Percentiles rank a stretch among this genome's conserved stretches.
phyloP scores from a whole-genome alignment of 2,797 vertebrate species.

The Myiotriccus ornatus region DNA sequence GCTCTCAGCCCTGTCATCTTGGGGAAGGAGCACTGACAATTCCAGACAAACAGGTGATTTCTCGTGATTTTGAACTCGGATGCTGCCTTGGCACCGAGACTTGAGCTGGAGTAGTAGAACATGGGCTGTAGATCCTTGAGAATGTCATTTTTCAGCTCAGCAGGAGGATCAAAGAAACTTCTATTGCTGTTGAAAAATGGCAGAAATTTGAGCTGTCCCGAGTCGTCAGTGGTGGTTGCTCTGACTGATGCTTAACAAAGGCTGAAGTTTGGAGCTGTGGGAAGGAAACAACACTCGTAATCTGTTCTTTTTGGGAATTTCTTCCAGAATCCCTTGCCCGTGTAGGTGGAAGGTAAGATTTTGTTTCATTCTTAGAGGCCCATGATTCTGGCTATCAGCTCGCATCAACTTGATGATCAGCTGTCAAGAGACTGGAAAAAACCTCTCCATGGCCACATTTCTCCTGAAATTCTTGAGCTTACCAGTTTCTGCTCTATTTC shows the following conservation, averaged over 20 bases:
- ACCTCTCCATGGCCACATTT: background rate
- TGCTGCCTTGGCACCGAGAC: background rate
- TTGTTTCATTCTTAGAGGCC: background rate
- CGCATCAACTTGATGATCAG: background rate
- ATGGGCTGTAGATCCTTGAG: background rate
- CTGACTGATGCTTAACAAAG: background rate
- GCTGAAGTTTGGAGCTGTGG: background rate
- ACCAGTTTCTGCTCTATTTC: background rate
- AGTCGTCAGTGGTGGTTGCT: background rate
- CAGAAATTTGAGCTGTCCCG: background rate
- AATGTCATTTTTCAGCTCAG: background rate
- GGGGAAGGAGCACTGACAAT: accelerated
- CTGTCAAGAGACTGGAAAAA: too few relatives aligned
- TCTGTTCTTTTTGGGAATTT: background rate
- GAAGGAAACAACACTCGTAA: background rate
- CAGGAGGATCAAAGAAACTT: background rate
- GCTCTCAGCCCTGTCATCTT: background rate
- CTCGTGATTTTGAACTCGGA: background rate
- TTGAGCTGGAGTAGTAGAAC: background rate
- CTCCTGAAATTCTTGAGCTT: background rate
- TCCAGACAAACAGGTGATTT: background rate
- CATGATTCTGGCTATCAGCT: background rate
- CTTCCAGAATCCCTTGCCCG: background rate
- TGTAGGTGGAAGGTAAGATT: background rate
- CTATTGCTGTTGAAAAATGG: background rate